Percentiles rank a stretch among this genome's conserved stretches.
These are phyloP conservation scores for Limnephilus lunatus DNA, from an alignment of 2,888 invertebrate genomes.

Conservation along the genomic window DNA sequence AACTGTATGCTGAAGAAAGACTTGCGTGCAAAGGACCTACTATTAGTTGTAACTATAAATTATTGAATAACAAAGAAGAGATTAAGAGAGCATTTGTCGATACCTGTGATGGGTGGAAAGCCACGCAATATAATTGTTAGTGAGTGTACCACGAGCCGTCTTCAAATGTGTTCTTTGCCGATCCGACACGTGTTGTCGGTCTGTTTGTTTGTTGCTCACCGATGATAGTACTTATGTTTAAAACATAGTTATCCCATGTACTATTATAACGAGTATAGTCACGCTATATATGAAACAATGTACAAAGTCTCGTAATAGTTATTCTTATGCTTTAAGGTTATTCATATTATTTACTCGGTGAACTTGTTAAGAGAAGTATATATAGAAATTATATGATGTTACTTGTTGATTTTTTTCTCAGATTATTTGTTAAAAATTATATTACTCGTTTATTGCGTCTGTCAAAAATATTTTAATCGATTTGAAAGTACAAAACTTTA, in stretches of 20 bases:
- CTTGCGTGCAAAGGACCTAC: slow-evolving; percentile 51
- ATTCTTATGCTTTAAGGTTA: slow-evolving; percentile 65
- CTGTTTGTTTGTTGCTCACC: slow-evolving; percentile 14
- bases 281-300: slow-evolving; percentile 65
- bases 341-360: slow-evolving; percentile 64
- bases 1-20: slow-evolving; percentile 60
- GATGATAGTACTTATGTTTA: slow-evolving; percentile 66
- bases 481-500: slow-evolving; percentile 67
- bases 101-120: slow-evolving; percentile 53
- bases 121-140: slow-evolving; percentile 62
- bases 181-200: neutral
- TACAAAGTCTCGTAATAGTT: slow-evolving; percentile 66
- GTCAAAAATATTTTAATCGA: slow-evolving; percentile 66
- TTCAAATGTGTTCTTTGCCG: slow-evolving; percentile 52
- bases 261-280: slow-evolving; percentile 65
- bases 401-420: slow-evolving; percentile 66
- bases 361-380: slow-evolving; percentile 64
- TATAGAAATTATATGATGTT: slow-evolving; percentile 65
- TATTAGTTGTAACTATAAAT: slow-evolving; percentile 57
- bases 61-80: slow-evolving; percentile 56
- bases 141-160: slow-evolving; percentile 52
- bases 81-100: slow-evolving; percentile 57
- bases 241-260: slow-evolving; percentile 66
- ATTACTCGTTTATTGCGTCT: slow-evolving; percentile 65
- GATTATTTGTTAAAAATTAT: slow-evolving; percentile 67